Evolutionary conservation across 2,888 invertebrate species (phyloP).

Genomic region (Rhagonycha fulva): DNA sequence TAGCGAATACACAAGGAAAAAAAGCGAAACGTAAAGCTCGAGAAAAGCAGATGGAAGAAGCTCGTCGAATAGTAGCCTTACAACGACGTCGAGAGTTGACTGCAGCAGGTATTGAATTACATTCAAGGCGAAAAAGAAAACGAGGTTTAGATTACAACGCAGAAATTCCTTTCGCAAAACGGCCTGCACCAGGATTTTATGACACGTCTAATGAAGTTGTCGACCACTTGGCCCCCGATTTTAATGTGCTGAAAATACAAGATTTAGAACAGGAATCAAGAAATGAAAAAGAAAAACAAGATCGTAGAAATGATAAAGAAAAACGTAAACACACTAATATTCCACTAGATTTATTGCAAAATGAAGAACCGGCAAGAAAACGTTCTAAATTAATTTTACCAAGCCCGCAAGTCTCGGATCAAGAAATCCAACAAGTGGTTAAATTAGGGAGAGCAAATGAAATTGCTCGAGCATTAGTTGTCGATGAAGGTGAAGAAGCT

Average conservation of each 20-base stretch:
- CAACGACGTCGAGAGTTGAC: slow-evolving; percentile 97
- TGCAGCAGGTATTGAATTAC: slow-evolving; percentile 88
- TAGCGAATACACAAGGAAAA: slow-evolving; percentile 98
- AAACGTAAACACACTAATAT: slow-evolving; percentile 96
- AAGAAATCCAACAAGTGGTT: slow-evolving; percentile 88
- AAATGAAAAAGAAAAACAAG: slow-evolving; percentile 90
- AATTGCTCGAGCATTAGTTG: slow-evolving; percentile 84
- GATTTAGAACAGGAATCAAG: slow-evolving; percentile 91
- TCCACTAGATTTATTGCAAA: slow-evolving; percentile 84
- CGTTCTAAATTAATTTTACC: slow-evolving; percentile 95
- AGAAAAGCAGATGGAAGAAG: slow-evolving; percentile 98
- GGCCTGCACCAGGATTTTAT: slow-evolving; percentile 90
- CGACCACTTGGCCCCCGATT: slow-evolving; percentile 88
- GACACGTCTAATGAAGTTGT: slow-evolving; percentile 89
- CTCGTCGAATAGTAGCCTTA: slow-evolving; percentile 90
- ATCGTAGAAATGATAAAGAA: slow-evolving; percentile 92
- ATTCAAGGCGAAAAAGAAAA: slow-evolving; percentile 68
- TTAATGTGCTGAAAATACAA: slow-evolving; percentile 86
- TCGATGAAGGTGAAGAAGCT: slow-evolving; percentile 74
- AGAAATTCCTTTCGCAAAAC: slow-evolving; percentile 97
- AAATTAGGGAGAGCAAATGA: slow-evolving; percentile 91
- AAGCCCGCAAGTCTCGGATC: slow-evolving; percentile 94
- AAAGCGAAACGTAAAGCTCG: slow-evolving; percentile 96
- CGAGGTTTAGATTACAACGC: slow-evolving; percentile 96
- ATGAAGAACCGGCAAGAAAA: slow-evolving; percentile 88